Percentiles rank a stretch among this genome's conserved stretches.
phyloP scores from a whole-genome alignment of 1,140 invertebrate species.

The Camponotus floridanus region DNA sequence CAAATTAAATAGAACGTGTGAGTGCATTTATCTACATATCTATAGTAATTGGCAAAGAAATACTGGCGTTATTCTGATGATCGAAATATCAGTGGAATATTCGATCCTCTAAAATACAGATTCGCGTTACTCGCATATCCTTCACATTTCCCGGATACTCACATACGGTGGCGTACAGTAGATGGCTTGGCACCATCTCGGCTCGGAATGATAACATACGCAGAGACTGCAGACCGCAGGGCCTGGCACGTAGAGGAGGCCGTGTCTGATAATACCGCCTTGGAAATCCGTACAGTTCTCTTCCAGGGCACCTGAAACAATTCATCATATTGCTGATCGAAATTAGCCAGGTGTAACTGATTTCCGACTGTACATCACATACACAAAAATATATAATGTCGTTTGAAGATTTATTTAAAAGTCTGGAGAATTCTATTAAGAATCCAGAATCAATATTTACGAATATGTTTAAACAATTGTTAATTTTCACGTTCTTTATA shows the following conservation, averaged over 20 bases:
- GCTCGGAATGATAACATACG: conserved; percentile 94
- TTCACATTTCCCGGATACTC: conserved; percentile 82
- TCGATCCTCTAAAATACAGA: background rate
- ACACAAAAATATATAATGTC: background rate
- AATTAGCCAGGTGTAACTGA: background rate
- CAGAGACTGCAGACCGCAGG: conserved; percentile 94
- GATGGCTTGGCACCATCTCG: conserved; percentile 94
- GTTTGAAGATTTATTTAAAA: background rate
- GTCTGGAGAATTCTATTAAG: background rate
- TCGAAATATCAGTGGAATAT: background rate
- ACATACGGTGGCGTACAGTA: conserved; percentile 94
- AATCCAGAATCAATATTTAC: background rate
- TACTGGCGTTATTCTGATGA: too few species aligned
- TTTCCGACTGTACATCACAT: background rate
- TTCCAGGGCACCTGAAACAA: conserved; percentile 88
- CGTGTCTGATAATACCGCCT: conserved; percentile 91
- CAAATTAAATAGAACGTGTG: background rate
- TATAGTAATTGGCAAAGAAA: background rate
- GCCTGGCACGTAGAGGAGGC: conserved; percentile 93
- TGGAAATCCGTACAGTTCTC: conserved; percentile 94
- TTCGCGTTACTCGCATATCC: background rate
- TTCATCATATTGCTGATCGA: background rate
- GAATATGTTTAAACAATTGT: background rate
- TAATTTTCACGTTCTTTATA: background rate
- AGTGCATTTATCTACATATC: background rate